phyloP scores from a whole-genome alignment of 2,888 invertebrate genomes.

The Cerceris rybyensis region DNA sequence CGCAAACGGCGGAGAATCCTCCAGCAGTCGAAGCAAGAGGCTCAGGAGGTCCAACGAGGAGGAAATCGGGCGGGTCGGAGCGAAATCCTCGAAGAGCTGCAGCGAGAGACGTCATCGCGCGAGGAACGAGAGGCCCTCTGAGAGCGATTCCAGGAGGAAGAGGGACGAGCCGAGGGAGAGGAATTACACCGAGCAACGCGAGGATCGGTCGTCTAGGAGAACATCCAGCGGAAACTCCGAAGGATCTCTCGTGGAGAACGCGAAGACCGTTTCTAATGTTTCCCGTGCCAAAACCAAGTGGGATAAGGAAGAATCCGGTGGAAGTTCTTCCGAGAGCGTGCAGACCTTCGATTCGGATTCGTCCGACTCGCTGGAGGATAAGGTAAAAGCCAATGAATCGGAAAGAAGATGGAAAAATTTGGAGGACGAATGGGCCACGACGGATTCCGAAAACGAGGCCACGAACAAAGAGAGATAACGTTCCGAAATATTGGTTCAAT shows the following conservation, averaged over 20 bases:
- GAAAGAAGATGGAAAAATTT: neutral
- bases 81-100: constrained; percentile 19
- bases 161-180: constrained; percentile 2
- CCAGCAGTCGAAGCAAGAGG: constrained; percentile 20
- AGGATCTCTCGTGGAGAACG: neutral
- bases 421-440: constrained; percentile 48
- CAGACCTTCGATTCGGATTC: constrained; percentile 48
- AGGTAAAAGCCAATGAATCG: neutral
- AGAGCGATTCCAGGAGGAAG: neutral
- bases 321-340: constrained; percentile 17
- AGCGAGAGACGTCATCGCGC: constrained; percentile 18
- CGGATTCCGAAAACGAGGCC: constrained; percentile 45
- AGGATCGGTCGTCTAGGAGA: neutral
- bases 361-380: constrained; percentile 9
- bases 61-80: constrained; percentile 8
- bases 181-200: neutral
- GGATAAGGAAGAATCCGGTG: constrained; percentile 48
- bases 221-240: neutral
- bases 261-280: neutral
- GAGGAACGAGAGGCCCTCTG: constrained; percentile 2
- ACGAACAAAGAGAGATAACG: constrained; percentile 1
- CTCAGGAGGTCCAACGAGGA: constrained; percentile 12
- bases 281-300: constrained; percentile 22
- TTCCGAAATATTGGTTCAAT: neutral
- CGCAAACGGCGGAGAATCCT: constrained; percentile 26